Evolutionary conservation across 2,888 invertebrate genomes (phyloP).

Genomic region (Phengaris alcon): DNA sequence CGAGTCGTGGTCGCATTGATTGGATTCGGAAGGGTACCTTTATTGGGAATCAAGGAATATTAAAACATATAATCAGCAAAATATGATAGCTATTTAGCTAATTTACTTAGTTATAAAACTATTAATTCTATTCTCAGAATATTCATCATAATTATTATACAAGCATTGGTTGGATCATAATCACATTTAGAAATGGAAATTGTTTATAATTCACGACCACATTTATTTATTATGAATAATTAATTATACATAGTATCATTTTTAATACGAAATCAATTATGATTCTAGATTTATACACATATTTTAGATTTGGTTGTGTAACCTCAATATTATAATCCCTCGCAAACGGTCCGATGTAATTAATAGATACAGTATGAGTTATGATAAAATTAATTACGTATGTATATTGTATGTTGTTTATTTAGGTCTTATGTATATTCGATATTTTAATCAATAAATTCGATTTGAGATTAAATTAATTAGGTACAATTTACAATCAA

Average conservation of each 20-base stretch:
- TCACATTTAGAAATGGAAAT: not conserved
- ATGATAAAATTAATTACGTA: conserved; percentile 9
- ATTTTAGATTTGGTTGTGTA: conserved; percentile 7
- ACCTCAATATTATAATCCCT: conserved; percentile 14
- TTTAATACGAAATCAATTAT: not conserved
- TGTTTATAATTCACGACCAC: not conserved
- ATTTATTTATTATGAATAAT: not conserved
- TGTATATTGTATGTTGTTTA: not conserved
- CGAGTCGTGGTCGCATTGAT: too few relatives aligned
- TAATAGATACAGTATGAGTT: conserved; percentile 10
- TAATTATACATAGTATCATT: not conserved
- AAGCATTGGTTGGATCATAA: not conserved
- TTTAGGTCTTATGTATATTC: not conserved
- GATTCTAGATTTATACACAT: not conserved
- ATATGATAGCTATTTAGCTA: not conserved
- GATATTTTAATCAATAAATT: not conserved
- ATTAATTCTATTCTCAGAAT: not conserved
- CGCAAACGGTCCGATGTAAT: not conserved
- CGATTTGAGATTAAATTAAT: not conserved
- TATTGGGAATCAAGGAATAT: too few relatives aligned
- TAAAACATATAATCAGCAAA: not conserved
- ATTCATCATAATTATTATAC: not conserved
- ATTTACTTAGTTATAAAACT: not conserved
- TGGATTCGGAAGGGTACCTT: too few relatives aligned
- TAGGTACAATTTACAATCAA: not conserved